Percentiles rank a stretch among this genome's conserved stretches.
These are phyloP conservation scores for Pituophis catenifer DNA, from an alignment of 2,113 vertebrate genomes.

Conservation along the genomic window DNA sequence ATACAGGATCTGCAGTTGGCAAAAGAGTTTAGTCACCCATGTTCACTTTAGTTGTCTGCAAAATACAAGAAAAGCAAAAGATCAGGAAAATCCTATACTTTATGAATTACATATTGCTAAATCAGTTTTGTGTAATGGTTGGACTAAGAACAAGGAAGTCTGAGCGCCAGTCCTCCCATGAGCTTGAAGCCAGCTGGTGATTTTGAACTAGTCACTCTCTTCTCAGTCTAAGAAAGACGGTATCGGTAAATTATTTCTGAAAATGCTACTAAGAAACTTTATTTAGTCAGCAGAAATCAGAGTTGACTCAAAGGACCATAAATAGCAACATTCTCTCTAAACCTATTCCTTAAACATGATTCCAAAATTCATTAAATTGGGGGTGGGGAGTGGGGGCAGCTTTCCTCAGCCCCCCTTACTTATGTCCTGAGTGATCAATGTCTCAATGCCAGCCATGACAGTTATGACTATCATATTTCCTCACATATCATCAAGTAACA, in stretches of 20 bases:
- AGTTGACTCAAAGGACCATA: not conserved
- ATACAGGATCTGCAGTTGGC: slow-evolving; percentile 56
- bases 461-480: not conserved
- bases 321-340: not conserved
- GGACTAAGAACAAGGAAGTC: not conserved
- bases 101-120: not conserved
- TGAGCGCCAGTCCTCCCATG: not conserved
- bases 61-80: slow-evolving; percentile 46
- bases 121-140: not conserved
- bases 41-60: slow-evolving; percentile 97
- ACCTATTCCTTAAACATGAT: not conserved
- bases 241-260: not conserved
- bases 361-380: not conserved
- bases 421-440: not conserved
- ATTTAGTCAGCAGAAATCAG: not conserved
- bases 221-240: not conserved
- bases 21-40: slow-evolving; percentile 86
- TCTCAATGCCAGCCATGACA: not conserved
- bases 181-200: not conserved
- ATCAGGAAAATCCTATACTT: not conserved
- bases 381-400: not conserved
- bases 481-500: not conserved
- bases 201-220: not conserved
- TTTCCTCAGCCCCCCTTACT: not conserved
- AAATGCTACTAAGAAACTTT: not conserved